These are phyloP conservation scores for Heliconius himera DNA, from an alignment of 1,140 invertebrate genomes.

Conservation along the genomic window DNA sequence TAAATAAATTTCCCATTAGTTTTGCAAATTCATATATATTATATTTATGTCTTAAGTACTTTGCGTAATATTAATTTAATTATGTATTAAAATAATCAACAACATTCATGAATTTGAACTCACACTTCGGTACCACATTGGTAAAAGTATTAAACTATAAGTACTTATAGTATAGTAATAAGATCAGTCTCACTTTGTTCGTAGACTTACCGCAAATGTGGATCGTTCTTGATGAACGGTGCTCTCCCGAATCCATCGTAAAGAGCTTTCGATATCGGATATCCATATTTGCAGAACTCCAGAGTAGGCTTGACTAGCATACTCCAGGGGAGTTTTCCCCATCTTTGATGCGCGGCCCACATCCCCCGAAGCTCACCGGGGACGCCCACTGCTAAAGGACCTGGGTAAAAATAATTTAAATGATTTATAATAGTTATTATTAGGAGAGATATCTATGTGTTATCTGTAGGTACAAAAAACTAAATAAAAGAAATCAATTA, in stretches of 20 bases:
- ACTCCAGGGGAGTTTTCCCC: constrained; percentile 92
- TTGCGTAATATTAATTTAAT: not conserved
- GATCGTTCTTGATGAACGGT: constrained; percentile 82
- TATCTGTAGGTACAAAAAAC: too few species aligned
- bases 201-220: constrained; percentile 83
- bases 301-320: constrained; percentile 90
- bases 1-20: too few species aligned
- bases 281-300: constrained; percentile 89
- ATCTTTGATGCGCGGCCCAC: constrained; percentile 90
- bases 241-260: constrained; percentile 82
- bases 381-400: constrained; percentile 90
- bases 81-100: not conserved
- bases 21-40: too few species aligned
- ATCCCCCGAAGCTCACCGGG: constrained; percentile 96
- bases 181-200: not conserved
- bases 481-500: too few species aligned
- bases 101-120: too few species aligned
- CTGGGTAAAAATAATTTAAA: constrained; percentile 59
- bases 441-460: too few species aligned
- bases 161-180: too few species aligned
- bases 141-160: too few species aligned
- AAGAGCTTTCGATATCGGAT: constrained; percentile 86
- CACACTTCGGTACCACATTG: too few species aligned
- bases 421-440: too few species aligned
- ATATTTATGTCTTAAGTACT: too few species aligned